Evolutionary conservation across 1,140 invertebrate genomes (phyloP), one percentile per base, ranked within the genome.

Genomic region (Apis mellifera): DNA sequence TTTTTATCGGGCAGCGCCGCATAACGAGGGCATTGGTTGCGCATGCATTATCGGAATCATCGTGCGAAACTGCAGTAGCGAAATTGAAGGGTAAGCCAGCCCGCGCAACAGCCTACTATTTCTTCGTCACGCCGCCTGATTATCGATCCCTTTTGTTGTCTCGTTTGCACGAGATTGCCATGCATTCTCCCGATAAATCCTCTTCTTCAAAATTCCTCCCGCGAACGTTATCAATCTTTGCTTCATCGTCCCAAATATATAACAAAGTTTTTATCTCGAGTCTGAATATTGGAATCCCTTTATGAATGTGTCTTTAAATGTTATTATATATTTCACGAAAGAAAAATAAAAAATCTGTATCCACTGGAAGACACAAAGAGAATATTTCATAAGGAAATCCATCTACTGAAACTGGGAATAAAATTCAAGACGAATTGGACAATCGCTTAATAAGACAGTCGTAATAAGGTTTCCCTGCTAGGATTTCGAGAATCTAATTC

Each of bases 131-230:
- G 66, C 54, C 50, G 48, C 66, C 32, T 57, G 83, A 76, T 59
- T 76, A n/a, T 55, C 79, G 75, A 84, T 60, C 65, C 48, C 66
- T 80, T 85, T 85, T 81, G 71, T 80, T 9, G 62, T 74, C 66
- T 60, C 42, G 65, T 68, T 55, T 60, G 17, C 55, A 54, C 13
- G 19, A n/a, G 11, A 26, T n/a, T n/a, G n/a, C 50, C 54, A 59
- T 57, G 48, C 70, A 21, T n/a, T 48, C 65, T 1, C 70, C 76
- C 54, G 70, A 65, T 32, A 32, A 32, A 32, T 32, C 32, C 32
- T 32, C 32, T 32, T 32, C 32, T 32, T 32, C 4, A 32, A 32
- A 32, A 32, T 32, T 32, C 32, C 32, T 32, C 32, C 32, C 32
- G 32, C 2, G 2, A 32, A 32, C 32, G 32, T 32, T 32, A 32